Percentiles rank a stretch among this genome's conserved stretches.
phyloP scores from a whole-genome alignment of 2,888 invertebrate species.

The Melipona bicolor region DNA sequence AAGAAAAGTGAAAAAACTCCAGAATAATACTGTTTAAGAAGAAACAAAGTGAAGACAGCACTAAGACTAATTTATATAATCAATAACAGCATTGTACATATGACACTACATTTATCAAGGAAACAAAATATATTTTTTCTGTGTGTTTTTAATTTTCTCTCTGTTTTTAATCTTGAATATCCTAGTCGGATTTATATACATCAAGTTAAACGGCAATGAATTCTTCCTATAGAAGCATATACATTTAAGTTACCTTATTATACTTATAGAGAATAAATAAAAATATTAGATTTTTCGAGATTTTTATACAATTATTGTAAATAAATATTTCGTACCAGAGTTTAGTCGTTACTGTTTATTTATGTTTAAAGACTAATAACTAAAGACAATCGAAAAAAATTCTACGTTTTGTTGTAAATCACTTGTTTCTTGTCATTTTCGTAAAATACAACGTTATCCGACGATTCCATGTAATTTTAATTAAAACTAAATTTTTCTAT shows the following conservation, averaged over 20 bases:
- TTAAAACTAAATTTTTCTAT: too few species aligned
- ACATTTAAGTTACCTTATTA: constrained; percentile 31
- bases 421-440: too few species aligned
- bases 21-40: constrained; percentile 33
- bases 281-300: constrained; percentile 50
- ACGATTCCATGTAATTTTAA: too few species aligned
- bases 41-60: constrained; percentile 64
- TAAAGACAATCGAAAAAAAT: too few species aligned
- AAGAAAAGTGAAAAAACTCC: constrained; percentile 5
- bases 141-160: constrained; percentile 72
- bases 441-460: too few species aligned
- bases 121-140: constrained; percentile 74
- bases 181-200: constrained; percentile 35
- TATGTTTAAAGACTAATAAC: too few species aligned
- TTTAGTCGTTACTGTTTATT: constrained; percentile 40
- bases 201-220: constrained; percentile 38
- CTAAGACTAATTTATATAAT: constrained; percentile 75
- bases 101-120: constrained; percentile 75
- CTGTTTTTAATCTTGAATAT: constrained; percentile 32
- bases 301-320: constrained; percentile 68
- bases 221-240: constrained; percentile 54
- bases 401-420: too few species aligned
- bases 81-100: constrained; percentile 80
- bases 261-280: constrained; percentile 46
- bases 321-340: constrained; percentile 65